Evolutionary conservation across 2,797 vertebrate species (phyloP), one percentile per base, ranked within the genome.

Genomic region (Galaxias olidus): DNA sequence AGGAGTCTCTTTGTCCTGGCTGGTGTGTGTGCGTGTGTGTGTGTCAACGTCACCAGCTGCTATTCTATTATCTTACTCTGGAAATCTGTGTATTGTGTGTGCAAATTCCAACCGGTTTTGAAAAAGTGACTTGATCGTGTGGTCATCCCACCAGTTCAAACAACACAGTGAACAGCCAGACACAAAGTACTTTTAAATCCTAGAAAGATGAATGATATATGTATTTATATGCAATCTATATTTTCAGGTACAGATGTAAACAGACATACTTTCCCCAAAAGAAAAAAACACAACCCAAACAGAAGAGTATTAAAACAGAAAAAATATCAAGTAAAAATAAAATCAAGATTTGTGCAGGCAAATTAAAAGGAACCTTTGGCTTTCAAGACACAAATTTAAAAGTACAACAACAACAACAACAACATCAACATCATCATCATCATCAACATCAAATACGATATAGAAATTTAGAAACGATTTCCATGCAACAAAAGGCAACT

Each of bases 161-260:
- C 47, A 63, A 60, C 43, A 58, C 55, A 48, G 5, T 59, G 69
- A 30, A 15, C 5, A 19, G n/a, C 47, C 50, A 68, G 63, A 64
- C 54, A 64, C 6, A 65, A 15, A 65, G 12, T 59, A 46, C 56
- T 84, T 74, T 69, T 75, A 81, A 84, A 79, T 54, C 46, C 61
- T 72, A 78, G 59, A 73, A 67, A 82, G 76, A 74, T 81, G 76
- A 85, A 85, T 86, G 83, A 90, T 90, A 90, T 87, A 89, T 80
- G 82, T 88, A 87, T 92, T 89, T 91, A 90, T 92, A 91, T 85
- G 89, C 80, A 90, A 90, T 91, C 81, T 89, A 89, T 84, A 87
- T 79, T 88, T 90, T 87, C 81, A 88, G 87, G 87, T 92, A 92
- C 89, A 92, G 77, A 82, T 91, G 90, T 93, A 92, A 92, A 93